Percentiles rank a stretch among this genome's conserved stretches.
phyloP scores from a whole-genome alignment of 2,113 vertebrate species.

The Colossoma macropomum region DNA sequence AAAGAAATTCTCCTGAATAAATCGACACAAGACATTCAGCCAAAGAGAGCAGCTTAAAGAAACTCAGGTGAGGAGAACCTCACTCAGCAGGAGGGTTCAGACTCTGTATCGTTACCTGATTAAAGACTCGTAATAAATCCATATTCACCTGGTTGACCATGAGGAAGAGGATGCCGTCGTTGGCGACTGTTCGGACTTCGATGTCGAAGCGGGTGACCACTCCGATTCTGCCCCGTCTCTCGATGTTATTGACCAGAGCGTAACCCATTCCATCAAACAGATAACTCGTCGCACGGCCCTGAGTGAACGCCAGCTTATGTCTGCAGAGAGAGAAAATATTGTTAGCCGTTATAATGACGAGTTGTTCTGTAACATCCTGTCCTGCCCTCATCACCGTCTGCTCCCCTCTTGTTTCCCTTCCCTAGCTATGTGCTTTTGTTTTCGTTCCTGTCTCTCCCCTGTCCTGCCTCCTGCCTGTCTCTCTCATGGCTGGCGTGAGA shows the following conservation, averaged over 20 bases:
- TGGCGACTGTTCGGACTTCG: constrained; percentile 89
- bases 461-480: too few relatives aligned
- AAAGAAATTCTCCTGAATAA: constrained; percentile 87
- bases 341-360: too few relatives aligned
- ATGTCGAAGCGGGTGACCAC: constrained; percentile 95
- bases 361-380: too few relatives aligned
- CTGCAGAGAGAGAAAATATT: constrained; percentile 66
- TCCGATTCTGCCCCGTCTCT: constrained; percentile 82
- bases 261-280: constrained; percentile 95
- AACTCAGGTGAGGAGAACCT: neutral
- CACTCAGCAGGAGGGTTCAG: neutral
- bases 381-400: too few relatives aligned
- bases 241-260: constrained; percentile 88
- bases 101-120: neutral
- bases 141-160: constrained; percentile 90
- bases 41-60: too few relatives aligned
- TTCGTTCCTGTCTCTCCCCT: too few relatives aligned
- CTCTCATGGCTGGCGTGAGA: too few relatives aligned
- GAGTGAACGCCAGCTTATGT: constrained; percentile 94
- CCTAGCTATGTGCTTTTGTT: too few relatives aligned
- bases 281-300: constrained; percentile 91
- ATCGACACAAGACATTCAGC: neutral
- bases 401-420: too few relatives aligned
- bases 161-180: constrained; percentile 86
- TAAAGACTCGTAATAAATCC: neutral